These are phyloP conservation scores for Scaptomyza cyrtandrae DNA, from an alignment of 2,888 invertebrate genomes.

Conservation along the genomic window DNA sequence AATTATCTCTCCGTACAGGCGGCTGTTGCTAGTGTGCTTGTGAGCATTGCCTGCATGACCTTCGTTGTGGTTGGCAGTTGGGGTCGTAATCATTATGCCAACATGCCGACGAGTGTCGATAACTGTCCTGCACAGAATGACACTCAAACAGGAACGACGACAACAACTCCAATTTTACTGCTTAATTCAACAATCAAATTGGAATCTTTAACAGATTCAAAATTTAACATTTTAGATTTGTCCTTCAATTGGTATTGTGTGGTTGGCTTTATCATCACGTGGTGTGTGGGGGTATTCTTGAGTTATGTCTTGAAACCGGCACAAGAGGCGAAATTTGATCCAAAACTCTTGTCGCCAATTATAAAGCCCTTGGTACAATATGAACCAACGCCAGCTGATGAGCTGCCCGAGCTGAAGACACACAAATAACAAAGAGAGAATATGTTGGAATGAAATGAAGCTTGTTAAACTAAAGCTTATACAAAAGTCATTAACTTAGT, in stretches of 20 bases:
- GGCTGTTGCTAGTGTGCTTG: constrained; percentile 69
- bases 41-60: constrained; percentile 71
- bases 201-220: constrained; percentile 12
- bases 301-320: constrained; percentile 85
- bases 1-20: constrained; percentile 52
- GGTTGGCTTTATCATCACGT: constrained; percentile 85
- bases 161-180: no score
- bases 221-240: constrained; percentile 85
- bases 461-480: no score
- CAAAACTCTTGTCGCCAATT: constrained; percentile 55
- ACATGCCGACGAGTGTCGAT: constrained; percentile 64
- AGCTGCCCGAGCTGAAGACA: constrained; percentile 49
- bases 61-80: constrained; percentile 74
- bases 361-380: constrained; percentile 36
- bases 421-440: constrained; percentile 16
- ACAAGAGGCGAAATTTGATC: constrained; percentile 65
- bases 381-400: constrained; percentile 32
- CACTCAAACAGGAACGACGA: no score
- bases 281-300: constrained; percentile 85
- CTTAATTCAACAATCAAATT: no score
- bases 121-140: constrained; percentile 69
- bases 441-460: constrained; percentile 3
- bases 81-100: constrained; percentile 69
- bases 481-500: not conserved
- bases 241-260: constrained; percentile 87